A percentile compares a stretch with the other conserved stretches of the same genome.
These are phyloP conservation scores for Rallus limicola DNA, from an alignment of 2,113 vertebrate genomes.

Conservation along the genomic window DNA sequence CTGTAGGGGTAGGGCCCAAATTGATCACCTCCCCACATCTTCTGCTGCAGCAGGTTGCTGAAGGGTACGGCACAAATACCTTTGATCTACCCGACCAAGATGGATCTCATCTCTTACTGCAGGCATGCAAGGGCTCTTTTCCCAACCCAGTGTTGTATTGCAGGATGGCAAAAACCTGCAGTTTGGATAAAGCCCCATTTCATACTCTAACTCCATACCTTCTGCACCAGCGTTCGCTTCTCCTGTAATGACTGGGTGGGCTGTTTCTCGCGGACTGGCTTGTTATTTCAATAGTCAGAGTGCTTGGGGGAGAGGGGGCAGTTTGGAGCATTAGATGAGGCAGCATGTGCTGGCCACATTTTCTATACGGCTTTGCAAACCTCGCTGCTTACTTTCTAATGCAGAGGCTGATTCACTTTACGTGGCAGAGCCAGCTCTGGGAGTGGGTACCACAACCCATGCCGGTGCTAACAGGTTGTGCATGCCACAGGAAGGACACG, in stretches of 20 bases:
- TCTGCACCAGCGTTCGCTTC: neutral
- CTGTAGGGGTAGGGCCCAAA: neutral
- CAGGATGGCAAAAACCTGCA: neutral
- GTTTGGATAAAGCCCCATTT: neutral
- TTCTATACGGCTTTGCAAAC: neutral
- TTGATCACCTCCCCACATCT: neutral
- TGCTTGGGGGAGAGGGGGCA: neutral
- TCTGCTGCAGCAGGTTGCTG: neutral
- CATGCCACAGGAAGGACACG: accelerated
- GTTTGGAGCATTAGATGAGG: neutral
- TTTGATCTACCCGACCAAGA: neutral
- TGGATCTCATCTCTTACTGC: neutral
- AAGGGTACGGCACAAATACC: neutral
- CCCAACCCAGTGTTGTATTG: accelerated
- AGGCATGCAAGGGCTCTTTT: neutral
- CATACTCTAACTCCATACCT: neutral
- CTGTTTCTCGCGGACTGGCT: neutral
- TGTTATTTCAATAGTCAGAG: neutral
- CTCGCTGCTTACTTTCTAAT: accelerated
- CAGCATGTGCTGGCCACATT: neutral
- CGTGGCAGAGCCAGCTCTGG: neutral
- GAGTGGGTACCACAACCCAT: accelerated
- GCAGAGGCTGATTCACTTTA: neutral
- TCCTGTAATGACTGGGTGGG: neutral
- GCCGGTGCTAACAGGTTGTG: neutral